Percentiles rank a stretch among this genome's conserved stretches.
Conservation (phyloP, 2,888 invertebrate species). For the Enoplolaimus lenunculus region DNA sequence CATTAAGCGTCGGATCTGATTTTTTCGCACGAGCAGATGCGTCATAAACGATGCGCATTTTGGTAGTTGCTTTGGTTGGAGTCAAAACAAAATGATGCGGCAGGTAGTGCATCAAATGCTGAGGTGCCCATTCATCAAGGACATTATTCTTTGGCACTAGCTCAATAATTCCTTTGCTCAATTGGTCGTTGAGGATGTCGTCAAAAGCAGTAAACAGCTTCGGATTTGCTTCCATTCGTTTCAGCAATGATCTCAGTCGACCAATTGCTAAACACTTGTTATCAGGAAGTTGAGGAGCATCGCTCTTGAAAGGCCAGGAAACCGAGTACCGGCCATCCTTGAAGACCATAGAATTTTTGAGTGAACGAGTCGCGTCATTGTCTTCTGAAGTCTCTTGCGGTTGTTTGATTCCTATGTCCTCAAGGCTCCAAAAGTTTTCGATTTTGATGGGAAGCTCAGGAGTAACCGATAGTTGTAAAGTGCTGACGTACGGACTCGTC, state of each 20-base stretch:
- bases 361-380: background rate
- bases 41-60: conserved; percentile 16
- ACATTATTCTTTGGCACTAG: background rate
- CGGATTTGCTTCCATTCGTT: background rate
- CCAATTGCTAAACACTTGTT: conserved; percentile 10
- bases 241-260: conserved; percentile 3
- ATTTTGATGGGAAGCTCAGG: background rate
- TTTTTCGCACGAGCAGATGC: conserved; percentile 14
- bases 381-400: background rate
- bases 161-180: background rate
- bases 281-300: conserved; percentile 8
- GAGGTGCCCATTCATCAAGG: background rate
- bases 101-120: conserved; percentile 11
- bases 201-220: background rate
- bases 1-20: conserved; percentile 3
- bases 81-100: conserved; percentile 13
- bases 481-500: background rate
- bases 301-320: background rate
- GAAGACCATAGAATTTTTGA: background rate
- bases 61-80: conserved; percentile 3
- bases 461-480: background rate
- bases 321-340: conserved; percentile 6
- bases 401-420: background rate
- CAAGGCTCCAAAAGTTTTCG: background rate
- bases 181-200: background rate